Conservation (phyloP, 2,113 vertebrate genomes). For the Zootoca vivipara region DNA sequence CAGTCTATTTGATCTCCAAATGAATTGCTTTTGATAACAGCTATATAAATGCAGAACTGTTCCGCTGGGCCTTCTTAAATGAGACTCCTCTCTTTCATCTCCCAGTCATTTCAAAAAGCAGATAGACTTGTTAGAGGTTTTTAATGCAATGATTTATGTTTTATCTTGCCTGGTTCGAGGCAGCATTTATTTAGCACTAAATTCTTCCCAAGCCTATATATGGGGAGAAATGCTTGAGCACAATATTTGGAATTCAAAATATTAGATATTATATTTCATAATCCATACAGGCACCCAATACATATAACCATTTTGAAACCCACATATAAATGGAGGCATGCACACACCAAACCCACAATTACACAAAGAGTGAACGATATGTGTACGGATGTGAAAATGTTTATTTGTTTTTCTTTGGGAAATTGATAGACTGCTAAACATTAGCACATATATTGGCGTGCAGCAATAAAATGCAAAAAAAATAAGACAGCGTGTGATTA, state of each 20-base stretch:
- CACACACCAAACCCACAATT: neutral
- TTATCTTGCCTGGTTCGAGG: conserved; percentile 81
- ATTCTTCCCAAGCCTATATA: conserved; percentile 73
- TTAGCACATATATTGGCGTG: too few relatives aligned
- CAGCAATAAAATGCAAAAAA: too few relatives aligned
- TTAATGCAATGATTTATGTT: conserved; percentile 87
- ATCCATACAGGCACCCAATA: neutral
- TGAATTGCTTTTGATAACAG: conserved; percentile 92
- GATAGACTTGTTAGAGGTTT: conserved; percentile 86
- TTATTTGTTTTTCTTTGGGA: neutral
- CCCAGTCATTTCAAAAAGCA: conserved; percentile 85
- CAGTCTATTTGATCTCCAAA: conserved; percentile 91
- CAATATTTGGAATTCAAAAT: conserved; percentile 60
- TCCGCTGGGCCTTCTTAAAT: conserved; percentile 87
- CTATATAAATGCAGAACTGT: conserved; percentile 87
- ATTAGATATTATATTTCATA: conserved; percentile 37
- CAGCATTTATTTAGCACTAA: conserved; percentile 85
- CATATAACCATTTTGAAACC: neutral
- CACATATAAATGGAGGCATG: neutral
- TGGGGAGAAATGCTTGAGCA: conserved; percentile 64
- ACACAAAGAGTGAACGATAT: neutral
- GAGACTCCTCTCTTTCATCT: conserved; percentile 86
- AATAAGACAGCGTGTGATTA: too few relatives aligned
- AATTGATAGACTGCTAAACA: too few relatives aligned
- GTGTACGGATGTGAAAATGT: neutral